phyloP scores from a whole-genome alignment of 2,888 invertebrate species.

The Noctua pronuba region DNA sequence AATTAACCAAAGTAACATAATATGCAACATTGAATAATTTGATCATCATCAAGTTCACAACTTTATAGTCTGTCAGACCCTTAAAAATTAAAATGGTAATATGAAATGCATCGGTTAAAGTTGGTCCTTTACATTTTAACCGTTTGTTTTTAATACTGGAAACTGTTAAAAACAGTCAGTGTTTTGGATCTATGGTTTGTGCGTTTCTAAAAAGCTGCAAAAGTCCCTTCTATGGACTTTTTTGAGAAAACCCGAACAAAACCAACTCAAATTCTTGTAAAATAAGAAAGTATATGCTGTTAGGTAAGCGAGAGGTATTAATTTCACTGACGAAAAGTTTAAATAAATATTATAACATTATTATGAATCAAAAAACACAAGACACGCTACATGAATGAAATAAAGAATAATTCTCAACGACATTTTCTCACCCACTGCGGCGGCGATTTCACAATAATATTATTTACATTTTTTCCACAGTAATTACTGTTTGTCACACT shows the following conservation, averaged over 20 bases:
- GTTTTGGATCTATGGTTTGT: background rate
- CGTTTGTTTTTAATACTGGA: background rate
- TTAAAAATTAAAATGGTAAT: background rate
- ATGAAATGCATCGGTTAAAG: background rate
- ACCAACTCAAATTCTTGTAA: background rate
- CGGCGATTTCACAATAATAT: slow-evolving; percentile 65
- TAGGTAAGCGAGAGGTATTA: background rate
- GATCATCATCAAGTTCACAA: background rate
- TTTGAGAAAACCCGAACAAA: background rate
- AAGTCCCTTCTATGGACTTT: background rate
- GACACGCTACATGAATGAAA: slow-evolving; percentile 20
- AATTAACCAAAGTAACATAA: background rate
- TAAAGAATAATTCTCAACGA: slow-evolving; percentile 26
- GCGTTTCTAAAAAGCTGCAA: background rate
- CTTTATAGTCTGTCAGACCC: background rate
- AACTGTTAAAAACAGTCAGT: background rate
- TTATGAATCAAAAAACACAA: slow-evolving; percentile 10
- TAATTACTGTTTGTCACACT: slow-evolving; percentile 74
- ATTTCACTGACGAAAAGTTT: background rate
- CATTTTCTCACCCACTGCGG: slow-evolving; percentile 42
- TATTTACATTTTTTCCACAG: slow-evolving; percentile 70
- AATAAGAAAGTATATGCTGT: slow-evolving; percentile 17
- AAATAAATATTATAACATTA: slow-evolving; percentile 22
- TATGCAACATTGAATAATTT: background rate
- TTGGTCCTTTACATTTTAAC: background rate